These are phyloP conservation scores for Globia sparganii DNA, from an alignment of 2,888 invertebrate genomes.

Conservation along the genomic window DNA sequence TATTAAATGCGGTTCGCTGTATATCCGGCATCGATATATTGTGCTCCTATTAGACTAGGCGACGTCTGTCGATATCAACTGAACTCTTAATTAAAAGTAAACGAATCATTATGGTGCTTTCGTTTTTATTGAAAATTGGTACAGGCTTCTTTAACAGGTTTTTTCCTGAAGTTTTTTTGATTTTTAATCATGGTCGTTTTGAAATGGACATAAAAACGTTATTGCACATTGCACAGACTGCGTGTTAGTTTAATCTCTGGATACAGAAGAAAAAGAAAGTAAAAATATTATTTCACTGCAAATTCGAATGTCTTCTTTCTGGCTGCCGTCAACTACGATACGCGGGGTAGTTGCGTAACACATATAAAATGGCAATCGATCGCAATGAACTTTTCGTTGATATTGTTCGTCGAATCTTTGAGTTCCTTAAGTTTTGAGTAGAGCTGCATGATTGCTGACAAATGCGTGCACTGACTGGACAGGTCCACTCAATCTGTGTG, in stretches of 20 bases:
- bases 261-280: background rate
- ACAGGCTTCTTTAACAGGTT: background rate
- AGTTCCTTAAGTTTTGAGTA: too few species aligned
- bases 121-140: conserved; percentile 25
- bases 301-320: background rate
- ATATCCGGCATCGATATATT: conserved; percentile 8
- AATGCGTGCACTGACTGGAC: too few species aligned
- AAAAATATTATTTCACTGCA: background rate
- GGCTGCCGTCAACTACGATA: background rate
- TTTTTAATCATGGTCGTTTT: background rate
- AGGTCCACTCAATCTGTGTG: too few species aligned
- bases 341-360: too few species aligned
- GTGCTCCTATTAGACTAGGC: background rate
- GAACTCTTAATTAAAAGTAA: conserved; percentile 43
- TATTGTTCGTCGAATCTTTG: too few species aligned
- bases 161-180: background rate
- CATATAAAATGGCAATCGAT: too few species aligned
- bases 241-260: background rate
- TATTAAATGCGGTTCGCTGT: conserved; percentile 10
- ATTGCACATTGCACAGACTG: background rate
- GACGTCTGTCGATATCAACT: conserved; percentile 2
- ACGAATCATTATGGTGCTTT: conserved; percentile 27
- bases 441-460: too few species aligned
- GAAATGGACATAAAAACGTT: background rate
- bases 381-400: too few species aligned